Base-by-base conservation (phyloP, 2,113 vertebrate species). In the Paradoxurus hermaphroditus region DNA sequence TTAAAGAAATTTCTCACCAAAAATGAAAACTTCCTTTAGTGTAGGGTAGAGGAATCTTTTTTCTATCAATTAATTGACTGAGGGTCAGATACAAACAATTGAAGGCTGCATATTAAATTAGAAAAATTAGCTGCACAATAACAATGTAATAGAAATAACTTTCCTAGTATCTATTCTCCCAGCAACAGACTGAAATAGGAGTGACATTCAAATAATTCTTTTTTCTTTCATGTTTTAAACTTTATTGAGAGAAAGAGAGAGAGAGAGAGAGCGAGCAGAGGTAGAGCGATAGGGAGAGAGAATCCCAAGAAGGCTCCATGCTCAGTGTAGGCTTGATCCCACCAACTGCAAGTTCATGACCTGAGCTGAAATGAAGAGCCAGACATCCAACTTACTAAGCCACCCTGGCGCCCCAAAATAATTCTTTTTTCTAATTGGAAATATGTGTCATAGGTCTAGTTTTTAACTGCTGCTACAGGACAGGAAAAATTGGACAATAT, bases 1-100 rank as follows among this genome's bases (percentile, higher is more conserved):
- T 90, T 90, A 72, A 95, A 56, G 21, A 83, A 83, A 53, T 67
- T 56, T 87, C 23, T 78, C 12, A 91, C 8, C 46, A 78, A 82
- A 96, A 97, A 86, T 65, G 63, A 78, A 82, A 93, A 83, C 19
- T 65, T 34, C 12, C 12, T 73, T 92, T 91, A 89, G 11, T 63
- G n/a, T 12, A 84, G 25, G 23, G 13, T 25, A 86, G 4, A 77
- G 34, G 4, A 73, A 31, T 44, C 63, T 85, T 15, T 91, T 59
- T 65, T 59, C 62, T 79, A 78, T 67, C 7, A 68, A 59, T 41
- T 39, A 46, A 41, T 36, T 39, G 51, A 79, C 31, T 72, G 10
- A 65, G 53, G 21, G 15, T 82, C 49, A 79, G 84, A 88, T 25
- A 78, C 12, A 93, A 86, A 78, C 13, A 65, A 49, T 0, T 36